Evolutionary conservation across 2,797 vertebrate genomes (phyloP).

Genomic region (Rhinoraja longicauda): DNA sequence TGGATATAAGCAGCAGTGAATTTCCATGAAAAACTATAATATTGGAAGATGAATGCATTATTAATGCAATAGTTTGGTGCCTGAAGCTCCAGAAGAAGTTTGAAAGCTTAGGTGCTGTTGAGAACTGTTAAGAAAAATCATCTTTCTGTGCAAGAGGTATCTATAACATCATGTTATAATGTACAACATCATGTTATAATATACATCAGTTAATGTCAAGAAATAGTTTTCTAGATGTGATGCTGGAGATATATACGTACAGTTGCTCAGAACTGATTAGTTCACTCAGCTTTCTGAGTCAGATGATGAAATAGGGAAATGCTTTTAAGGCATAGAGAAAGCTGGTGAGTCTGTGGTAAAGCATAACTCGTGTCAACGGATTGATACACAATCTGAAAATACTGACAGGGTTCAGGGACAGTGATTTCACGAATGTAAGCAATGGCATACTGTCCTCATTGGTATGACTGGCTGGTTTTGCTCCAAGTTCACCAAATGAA

Average conservation of each 20-base stretch:
- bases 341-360: not conserved
- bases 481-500: not conserved
- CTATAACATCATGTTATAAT: not conserved
- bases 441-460: not conserved
- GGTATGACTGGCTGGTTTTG: not conserved
- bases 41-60: not conserved
- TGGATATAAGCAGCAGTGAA: not conserved
- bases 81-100: not conserved
- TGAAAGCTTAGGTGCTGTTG: not conserved
- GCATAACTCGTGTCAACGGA: not conserved
- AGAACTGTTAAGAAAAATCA: not conserved
- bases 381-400: not conserved
- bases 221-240: not conserved
- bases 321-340: not conserved
- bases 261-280: not conserved
- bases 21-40: not conserved
- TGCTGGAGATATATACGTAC: not conserved
- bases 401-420: not conserved
- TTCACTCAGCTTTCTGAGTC: not conserved
- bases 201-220: not conserved
- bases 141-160: not conserved
- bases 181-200: not conserved
- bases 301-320: not conserved
- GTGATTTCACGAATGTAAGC: not conserved
- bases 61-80: not conserved